A percentile compares a stretch with the other conserved stretches of the same genome.
Evolutionary conservation across 2,888 invertebrate species (phyloP).

Genomic region (Mamestra brassicae): DNA sequence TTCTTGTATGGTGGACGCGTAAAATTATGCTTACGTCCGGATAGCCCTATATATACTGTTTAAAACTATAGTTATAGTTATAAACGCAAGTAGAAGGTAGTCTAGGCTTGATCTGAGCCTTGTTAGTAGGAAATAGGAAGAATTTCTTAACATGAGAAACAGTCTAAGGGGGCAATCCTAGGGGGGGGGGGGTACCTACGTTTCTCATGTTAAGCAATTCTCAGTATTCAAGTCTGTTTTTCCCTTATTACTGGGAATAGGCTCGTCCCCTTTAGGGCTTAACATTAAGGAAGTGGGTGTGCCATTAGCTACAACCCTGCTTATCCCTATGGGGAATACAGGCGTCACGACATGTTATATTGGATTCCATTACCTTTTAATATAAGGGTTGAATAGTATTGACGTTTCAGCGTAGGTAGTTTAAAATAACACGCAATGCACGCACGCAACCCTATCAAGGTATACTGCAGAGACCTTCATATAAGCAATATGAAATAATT

Average conservation of each 20-base stretch:
- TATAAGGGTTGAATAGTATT: slow-evolving; percentile 14
- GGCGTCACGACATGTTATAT: background rate
- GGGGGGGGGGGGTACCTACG: too few species aligned
- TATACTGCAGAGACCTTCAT: background rate
- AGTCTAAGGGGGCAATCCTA: background rate
- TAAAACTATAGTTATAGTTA: too few species aligned
- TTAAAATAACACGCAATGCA: slow-evolving; percentile 23
- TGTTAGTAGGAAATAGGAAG: background rate
- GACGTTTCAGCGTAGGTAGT: slow-evolving; percentile 14
- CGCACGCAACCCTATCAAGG: slow-evolving; percentile 13
- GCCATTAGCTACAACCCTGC: too few species aligned
- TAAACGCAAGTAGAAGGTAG: background rate
- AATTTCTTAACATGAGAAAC: too few species aligned
- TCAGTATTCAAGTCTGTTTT: background rate
- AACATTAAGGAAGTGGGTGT: background rate
- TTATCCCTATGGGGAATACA: background rate
- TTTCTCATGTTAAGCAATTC: background rate
- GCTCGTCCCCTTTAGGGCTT: background rate
- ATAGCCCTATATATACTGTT: background rate
- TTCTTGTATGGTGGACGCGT: too few species aligned
- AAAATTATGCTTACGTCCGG: too few species aligned
- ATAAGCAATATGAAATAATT: background rate
- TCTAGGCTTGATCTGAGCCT: background rate
- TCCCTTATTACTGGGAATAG: background rate
- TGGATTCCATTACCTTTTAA: slow-evolving; percentile 22